Conservation (phyloP, 2,113 vertebrate genomes). For the Bubo blakistoni region DNA sequence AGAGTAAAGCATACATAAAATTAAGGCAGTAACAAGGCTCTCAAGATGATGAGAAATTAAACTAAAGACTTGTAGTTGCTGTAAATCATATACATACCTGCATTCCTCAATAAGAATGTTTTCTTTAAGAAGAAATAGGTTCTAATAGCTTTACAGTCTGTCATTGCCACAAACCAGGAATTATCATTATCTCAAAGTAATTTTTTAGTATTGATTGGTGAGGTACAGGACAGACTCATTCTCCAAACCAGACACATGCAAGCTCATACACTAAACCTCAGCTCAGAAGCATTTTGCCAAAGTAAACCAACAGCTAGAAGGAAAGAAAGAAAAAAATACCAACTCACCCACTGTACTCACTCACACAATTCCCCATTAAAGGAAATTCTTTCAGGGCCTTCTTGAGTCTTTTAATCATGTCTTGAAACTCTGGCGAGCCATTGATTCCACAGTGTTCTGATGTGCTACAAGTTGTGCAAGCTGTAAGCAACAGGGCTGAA, state of each 20-base stretch:
- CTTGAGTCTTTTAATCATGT: slow-evolving; percentile 77
- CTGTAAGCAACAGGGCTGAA: slow-evolving; percentile 59
- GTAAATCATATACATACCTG: not conserved
- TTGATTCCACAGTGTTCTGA: slow-evolving; percentile 63
- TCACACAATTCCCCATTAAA: slow-evolving; percentile 93
- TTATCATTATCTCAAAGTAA: not conserved
- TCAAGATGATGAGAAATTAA: not conserved
- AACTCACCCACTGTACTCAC: slow-evolving; percentile 90
- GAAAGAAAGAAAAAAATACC: slow-evolving; percentile 50
- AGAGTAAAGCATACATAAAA: slow-evolving; percentile 17
- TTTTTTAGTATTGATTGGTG: not conserved
- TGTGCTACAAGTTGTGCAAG: slow-evolving; percentile 63
- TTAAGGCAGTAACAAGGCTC: slow-evolving; percentile 41
- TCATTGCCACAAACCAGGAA: not conserved
- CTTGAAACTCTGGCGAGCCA: slow-evolving; percentile 70
- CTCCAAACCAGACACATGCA: slow-evolving; percentile 20
- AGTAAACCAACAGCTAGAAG: slow-evolving; percentile 47
- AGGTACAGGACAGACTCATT: slow-evolving; percentile 23
- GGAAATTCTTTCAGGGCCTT: slow-evolving; percentile 70
- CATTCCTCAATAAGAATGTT: not conserved
- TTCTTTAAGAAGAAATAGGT: not conserved
- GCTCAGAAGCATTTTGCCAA: slow-evolving; percentile 34
- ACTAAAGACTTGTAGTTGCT: not conserved
- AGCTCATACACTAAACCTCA: slow-evolving; percentile 27
- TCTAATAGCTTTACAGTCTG: not conserved